Evolutionary conservation across 2,888 invertebrate species (phyloP).

Genomic region (Hydrotaea cyrtoneurina): DNA sequence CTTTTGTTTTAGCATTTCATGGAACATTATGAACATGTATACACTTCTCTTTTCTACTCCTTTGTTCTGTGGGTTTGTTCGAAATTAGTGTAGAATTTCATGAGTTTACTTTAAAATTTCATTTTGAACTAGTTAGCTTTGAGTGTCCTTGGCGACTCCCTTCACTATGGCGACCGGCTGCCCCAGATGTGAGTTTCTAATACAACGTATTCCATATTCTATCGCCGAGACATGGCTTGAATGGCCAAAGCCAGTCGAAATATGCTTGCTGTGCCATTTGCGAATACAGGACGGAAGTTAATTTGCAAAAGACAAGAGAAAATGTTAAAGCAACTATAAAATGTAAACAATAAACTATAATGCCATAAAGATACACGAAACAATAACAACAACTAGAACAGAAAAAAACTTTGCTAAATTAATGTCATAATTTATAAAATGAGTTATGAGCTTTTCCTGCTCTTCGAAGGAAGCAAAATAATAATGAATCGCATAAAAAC

Average conservation of each 20-base stretch:
- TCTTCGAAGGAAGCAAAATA: not conserved
- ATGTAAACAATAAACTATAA: conserved; percentile 40
- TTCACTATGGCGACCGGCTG: not conserved
- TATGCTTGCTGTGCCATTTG: not conserved
- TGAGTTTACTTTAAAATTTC: too few species aligned
- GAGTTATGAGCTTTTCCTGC: conserved; percentile 16
- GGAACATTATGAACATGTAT: too few species aligned
- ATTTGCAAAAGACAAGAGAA: conserved; percentile 16
- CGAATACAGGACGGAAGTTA: not conserved
- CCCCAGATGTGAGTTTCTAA: not conserved
- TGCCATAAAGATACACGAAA: not conserved
- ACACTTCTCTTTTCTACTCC: too few species aligned
- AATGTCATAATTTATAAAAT: conserved; percentile 33
- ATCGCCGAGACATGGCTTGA: not conserved
- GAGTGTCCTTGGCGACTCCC: not conserved
- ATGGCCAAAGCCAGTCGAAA: not conserved
- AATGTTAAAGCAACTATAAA: conserved; percentile 23
- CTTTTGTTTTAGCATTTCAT: too few species aligned
- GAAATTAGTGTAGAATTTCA: too few species aligned
- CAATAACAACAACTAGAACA: not conserved
- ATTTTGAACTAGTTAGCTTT: not conserved
- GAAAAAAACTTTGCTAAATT: conserved; percentile 21
- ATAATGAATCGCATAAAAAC: not conserved
- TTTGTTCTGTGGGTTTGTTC: too few species aligned
- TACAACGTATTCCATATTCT: not conserved